A percentile compares a stretch with the other conserved stretches of the same genome.
Conservation (phyloP, 2,797 vertebrate species). For the Bryconaethiops microstoma region DNA sequence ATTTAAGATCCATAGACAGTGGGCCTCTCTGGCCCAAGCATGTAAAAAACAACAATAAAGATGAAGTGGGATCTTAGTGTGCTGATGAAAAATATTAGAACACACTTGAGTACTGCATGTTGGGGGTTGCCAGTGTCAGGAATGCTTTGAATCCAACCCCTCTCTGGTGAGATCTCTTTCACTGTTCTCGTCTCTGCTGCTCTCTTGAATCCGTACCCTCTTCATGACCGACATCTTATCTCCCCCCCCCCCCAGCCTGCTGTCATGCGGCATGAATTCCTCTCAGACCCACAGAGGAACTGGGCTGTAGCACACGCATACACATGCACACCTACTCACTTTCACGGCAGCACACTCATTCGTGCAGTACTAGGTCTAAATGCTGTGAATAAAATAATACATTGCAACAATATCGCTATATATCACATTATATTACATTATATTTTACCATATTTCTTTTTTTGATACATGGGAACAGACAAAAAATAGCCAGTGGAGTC, state of each 20-base stretch:
- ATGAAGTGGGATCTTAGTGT: background rate
- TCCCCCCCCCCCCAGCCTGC: slow-evolving; percentile 29
- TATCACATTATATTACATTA: background rate
- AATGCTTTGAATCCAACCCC: slow-evolving; percentile 5
- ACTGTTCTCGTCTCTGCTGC: slow-evolving; percentile 7
- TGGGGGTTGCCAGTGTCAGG: slow-evolving; percentile 19
- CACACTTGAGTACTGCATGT: background rate
- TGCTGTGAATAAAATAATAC: background rate
- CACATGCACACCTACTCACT: background rate
- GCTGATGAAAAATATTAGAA: slow-evolving; percentile 8
- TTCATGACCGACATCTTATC: slow-evolving; percentile 48
- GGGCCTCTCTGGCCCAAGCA: background rate
- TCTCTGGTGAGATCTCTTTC: slow-evolving; percentile 9
- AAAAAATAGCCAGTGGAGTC: too few species aligned
- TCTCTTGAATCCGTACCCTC: slow-evolving; percentile 14
- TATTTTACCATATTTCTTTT: too few species aligned
- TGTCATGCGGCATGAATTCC: slow-evolving; percentile 48
- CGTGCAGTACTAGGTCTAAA: background rate
- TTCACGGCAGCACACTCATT: background rate
- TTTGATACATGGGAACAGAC: too few species aligned
- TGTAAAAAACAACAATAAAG: background rate
- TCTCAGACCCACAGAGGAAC: slow-evolving; percentile 35
- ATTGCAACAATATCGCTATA: too few species aligned
- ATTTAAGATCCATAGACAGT: background rate
- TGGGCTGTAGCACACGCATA: slow-evolving; percentile 18